Evolutionary conservation across 2,797 vertebrate genomes (phyloP), one percentile per base, ranked within the genome.

Genomic region (Schizothorax lantsangensis): DNA sequence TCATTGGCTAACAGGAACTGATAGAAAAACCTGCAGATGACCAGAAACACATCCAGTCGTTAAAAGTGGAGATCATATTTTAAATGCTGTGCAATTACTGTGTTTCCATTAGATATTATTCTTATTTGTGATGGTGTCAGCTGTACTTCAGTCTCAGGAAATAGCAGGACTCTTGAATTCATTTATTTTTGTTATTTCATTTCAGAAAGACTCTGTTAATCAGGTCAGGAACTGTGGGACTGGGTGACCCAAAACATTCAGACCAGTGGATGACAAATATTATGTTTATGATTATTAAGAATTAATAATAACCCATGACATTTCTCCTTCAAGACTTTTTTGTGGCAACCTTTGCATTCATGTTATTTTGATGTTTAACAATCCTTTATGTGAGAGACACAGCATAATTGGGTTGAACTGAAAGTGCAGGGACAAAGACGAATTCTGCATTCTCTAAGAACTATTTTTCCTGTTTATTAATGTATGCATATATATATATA

Each of bases 1-100:
- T 99, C 97, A 0, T 98, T 97, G 38, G 97, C 97, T 93, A 99
- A 86, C 26, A 99, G 94, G 89, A 99, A 99, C 94, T 98, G 97
- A 88, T 97, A 99, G 92, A 99, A 99, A 80, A 99, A 98, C 73
- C 97, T 98, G 75, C 12, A 83, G 40, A 19, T 33, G 30, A 57
- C 72, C 19, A 54, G 47, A 87, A 73, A 71, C 30, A 17, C 19
- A 59, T 64, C 14, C 21, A 43, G 2, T 23, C 6, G 38, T 40
- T 43, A n/a, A 72, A 71, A 72, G 21, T n/a, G 10, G 11, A 72
- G 23, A 72, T 6, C 12, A 12, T n/a, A 71, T 0, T 12, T 43
- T 14, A 43, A 68, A 68, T 33, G 15, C 14, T 8, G 19, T 57
- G 21, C 14, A 74, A 30, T 45, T 23, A 40, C 21, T 23, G 11